Percentiles rank a stretch among this genome's conserved stretches.
These are phyloP conservation scores for Eupithecia tripunctaria DNA, from an alignment of 2,888 invertebrate genomes.

Conservation along the genomic window DNA sequence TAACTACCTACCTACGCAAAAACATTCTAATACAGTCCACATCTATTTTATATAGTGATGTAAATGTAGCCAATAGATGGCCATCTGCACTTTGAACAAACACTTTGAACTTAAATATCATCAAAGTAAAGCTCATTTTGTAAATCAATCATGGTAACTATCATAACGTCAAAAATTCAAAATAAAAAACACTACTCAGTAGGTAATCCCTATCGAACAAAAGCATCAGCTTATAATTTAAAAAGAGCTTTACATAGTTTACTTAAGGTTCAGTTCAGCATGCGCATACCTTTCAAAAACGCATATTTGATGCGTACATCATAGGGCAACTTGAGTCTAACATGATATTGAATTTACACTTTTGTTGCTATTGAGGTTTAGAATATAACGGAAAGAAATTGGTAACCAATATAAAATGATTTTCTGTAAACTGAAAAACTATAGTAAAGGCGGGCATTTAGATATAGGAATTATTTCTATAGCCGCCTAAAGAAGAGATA, in stretches of 20 bases:
- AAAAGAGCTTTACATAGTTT: conserved; percentile 14
- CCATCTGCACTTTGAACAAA: not conserved
- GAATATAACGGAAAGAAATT: not conserved
- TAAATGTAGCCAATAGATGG: not conserved
- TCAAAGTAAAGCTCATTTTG: conserved; percentile 12
- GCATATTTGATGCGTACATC: not conserved
- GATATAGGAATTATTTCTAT: not conserved
- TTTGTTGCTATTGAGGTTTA: not conserved
- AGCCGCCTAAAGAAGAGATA: not conserved
- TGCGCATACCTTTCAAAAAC: not conserved
- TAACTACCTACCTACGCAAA: conserved; percentile 50
- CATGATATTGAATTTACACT: not conserved
- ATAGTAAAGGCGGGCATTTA: no score
- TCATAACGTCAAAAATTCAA: not conserved
- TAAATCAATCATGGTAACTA: conserved; percentile 29
- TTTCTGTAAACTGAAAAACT: not conserved
- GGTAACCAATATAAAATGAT: not conserved
- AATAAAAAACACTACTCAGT: not conserved
- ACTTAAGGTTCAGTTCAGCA: not conserved
- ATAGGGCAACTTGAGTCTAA: not conserved
- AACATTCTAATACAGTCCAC: conserved; percentile 33
- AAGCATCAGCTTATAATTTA: not conserved
- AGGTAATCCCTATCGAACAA: not conserved
- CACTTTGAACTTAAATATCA: conserved; percentile 13
- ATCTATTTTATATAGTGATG: conserved; percentile 17